phyloP scores from a whole-genome alignment of 2,113 vertebrate species.

The Protomyctophum bolini region DNA sequence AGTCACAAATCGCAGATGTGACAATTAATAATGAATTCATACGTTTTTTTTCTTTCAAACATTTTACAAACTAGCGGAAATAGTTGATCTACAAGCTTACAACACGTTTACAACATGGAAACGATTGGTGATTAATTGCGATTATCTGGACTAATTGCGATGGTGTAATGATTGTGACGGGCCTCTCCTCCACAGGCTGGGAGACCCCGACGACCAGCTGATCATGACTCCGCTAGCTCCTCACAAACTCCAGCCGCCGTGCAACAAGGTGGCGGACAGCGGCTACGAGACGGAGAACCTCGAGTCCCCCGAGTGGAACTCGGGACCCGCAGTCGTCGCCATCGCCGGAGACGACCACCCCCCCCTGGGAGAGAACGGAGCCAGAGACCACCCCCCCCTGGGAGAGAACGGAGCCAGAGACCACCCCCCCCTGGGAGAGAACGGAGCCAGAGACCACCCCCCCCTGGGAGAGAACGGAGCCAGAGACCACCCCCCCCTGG shows the following conservation, averaged over 20 bases:
- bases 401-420: constrained; percentile 66
- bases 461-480: constrained; percentile 63
- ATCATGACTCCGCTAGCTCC: constrained; percentile 49
- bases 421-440: constrained; percentile 66
- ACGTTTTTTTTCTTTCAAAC: too few relatives aligned
- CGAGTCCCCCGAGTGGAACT: constrained; percentile 97
- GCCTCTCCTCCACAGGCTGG: constrained; percentile 51
- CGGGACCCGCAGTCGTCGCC: constrained; percentile 70
- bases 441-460: constrained; percentile 58
- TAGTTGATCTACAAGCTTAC: too few relatives aligned
- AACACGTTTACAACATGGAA: too few relatives aligned
- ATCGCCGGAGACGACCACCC: constrained; percentile 55
- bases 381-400: constrained; percentile 66
- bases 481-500: constrained; percentile 67
- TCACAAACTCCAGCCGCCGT: constrained; percentile 87
- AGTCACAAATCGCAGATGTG: too few relatives aligned
- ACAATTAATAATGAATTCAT: too few relatives aligned
- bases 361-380: constrained; percentile 63
- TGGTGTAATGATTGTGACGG: too few relatives aligned
- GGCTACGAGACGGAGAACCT: constrained; percentile 98
- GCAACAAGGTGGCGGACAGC: constrained; percentile 94
- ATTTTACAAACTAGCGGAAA: too few relatives aligned
- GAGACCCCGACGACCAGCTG: constrained; percentile 67
- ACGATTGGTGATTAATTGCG: too few relatives aligned
- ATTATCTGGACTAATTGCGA: too few relatives aligned